Conservation (phyloP, 2,113 vertebrate species). For the Otolemur garnettii region DNA sequence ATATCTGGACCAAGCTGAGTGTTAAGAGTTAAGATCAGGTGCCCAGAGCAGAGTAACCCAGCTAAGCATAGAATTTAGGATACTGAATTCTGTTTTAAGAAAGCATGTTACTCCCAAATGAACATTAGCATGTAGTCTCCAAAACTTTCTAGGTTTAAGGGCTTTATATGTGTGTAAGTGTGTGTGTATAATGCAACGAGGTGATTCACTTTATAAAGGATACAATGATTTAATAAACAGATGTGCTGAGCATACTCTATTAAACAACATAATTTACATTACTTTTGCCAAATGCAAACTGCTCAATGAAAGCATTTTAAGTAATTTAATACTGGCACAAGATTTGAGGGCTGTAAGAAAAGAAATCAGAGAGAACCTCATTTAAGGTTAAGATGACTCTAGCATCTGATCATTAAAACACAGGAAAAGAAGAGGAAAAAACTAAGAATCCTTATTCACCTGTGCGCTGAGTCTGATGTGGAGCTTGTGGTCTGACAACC, state of each 20-base stretch:
- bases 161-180: not conserved
- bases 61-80: not conserved
- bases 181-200: not conserved
- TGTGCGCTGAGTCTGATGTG: constrained; percentile 91
- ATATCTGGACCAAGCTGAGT: not conserved
- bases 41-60: not conserved
- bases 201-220: not conserved
- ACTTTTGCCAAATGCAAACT: not conserved
- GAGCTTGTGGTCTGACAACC: constrained; percentile 94
- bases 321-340: not conserved
- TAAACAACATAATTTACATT: not conserved
- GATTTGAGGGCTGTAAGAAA: not conserved
- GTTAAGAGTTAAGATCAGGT: not conserved
- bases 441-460: constrained; percentile 84
- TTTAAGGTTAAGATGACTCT: not conserved
- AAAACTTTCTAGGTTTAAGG: not conserved
- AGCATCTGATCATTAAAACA: constrained; percentile 28
- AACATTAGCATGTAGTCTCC: not conserved
- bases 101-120: not conserved
- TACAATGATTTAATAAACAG: not conserved
- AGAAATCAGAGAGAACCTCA: not conserved
- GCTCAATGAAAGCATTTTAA: not conserved
- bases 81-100: constrained; percentile 19
- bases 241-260: not conserved
- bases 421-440: not conserved